Evolutionary conservation across 2,888 invertebrate genomes (phyloP).

Genomic region (Tortricodes alternella): DNA sequence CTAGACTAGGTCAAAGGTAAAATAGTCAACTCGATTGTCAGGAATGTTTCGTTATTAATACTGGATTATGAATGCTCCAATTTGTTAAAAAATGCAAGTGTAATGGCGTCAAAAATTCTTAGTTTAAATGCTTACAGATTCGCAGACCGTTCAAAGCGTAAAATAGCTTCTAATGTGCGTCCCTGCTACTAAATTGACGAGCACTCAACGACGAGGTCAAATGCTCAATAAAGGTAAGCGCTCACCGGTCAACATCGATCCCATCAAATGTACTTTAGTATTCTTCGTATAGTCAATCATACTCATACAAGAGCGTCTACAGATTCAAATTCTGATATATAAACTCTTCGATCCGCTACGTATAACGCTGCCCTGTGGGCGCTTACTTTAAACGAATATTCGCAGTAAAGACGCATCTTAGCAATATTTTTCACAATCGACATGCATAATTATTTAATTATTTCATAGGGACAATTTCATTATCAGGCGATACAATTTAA

Average conservation of each 20-base stretch:
- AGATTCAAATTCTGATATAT: too few relatives aligned
- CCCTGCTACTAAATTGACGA: background rate
- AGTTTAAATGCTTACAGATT: slow-evolving; percentile 41
- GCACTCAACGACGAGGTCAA: background rate
- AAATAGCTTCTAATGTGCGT: slow-evolving; percentile 36
- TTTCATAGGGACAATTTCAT: slow-evolving; percentile 19
- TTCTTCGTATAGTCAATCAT: too few relatives aligned
- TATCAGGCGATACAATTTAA: slow-evolving; percentile 16
- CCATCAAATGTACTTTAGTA: too few relatives aligned
- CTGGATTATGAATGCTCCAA: slow-evolving; percentile 53
- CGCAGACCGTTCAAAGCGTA: slow-evolving; percentile 52
- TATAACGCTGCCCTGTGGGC: too few relatives aligned
- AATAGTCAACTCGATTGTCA: slow-evolving; percentile 66
- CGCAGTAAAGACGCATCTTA: background rate
- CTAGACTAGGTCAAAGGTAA: slow-evolving; percentile 58
- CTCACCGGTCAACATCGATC: too few relatives aligned
- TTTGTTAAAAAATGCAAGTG: slow-evolving; percentile 27
- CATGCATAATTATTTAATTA: slow-evolving; percentile 16
- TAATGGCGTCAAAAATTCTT: slow-evolving; percentile 15
- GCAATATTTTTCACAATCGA: slow-evolving; percentile 15
- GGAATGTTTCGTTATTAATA: slow-evolving; percentile 78
- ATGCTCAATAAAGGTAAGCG: too few relatives aligned
- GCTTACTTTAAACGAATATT: too few relatives aligned
- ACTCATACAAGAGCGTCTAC: too few relatives aligned
- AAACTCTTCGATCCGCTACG: too few relatives aligned